Evolutionary conservation across 2,113 vertebrate genomes (phyloP).

Genomic region (Sylvia atricapilla): DNA sequence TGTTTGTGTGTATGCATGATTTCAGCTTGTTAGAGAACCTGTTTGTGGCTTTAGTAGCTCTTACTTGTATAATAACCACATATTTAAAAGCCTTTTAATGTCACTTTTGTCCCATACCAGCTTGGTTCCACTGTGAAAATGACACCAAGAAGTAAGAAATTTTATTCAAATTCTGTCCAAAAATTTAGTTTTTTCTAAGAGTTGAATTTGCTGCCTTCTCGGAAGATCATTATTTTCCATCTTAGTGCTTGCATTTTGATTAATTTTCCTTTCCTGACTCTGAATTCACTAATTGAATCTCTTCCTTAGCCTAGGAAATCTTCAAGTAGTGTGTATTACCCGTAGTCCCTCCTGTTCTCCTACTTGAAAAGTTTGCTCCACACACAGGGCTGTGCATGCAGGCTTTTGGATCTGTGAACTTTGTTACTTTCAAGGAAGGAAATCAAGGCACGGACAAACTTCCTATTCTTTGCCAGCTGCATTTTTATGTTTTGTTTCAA

Average conservation of each 20-base stretch:
- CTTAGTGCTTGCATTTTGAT: background rate
- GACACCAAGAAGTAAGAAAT: background rate
- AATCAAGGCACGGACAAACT: background rate
- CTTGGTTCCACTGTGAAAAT: background rate
- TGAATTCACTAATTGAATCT: background rate
- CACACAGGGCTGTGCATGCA: background rate
- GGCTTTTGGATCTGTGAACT: background rate
- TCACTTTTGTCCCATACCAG: background rate
- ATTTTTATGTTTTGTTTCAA: background rate
- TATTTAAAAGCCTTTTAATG: background rate
- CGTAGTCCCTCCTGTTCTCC: background rate
- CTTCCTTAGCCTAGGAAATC: background rate
- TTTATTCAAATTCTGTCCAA: background rate
- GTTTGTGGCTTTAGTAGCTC: background rate
- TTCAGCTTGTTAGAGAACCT: background rate
- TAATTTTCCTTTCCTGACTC: background rate
- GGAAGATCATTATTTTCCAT: background rate
- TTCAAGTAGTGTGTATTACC: background rate
- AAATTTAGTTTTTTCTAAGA: background rate
- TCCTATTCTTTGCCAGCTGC: background rate
- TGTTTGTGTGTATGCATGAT: rapidly evolving
- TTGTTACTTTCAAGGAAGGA: constrained; percentile 13
- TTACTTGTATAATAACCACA: background rate
- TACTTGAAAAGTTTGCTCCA: background rate
- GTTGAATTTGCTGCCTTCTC: background rate